These are phyloP conservation scores for Antitype chi DNA, from an alignment of 2,888 invertebrate genomes.

Conservation along the genomic window DNA sequence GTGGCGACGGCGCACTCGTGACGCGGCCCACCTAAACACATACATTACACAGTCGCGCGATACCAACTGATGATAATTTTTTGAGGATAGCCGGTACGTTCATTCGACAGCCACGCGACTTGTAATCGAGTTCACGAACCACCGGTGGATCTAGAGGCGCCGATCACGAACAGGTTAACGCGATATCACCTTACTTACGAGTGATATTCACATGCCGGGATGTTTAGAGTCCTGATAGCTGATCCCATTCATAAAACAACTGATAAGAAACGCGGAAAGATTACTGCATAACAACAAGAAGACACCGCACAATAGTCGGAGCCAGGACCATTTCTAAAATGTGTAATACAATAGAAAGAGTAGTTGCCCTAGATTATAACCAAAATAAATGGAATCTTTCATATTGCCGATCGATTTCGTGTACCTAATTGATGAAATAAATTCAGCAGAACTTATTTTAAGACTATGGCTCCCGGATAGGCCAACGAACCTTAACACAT, in stretches of 20 bases:
- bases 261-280: slow-evolving; percentile 37
- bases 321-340: not conserved
- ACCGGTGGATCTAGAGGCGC: slow-evolving; percentile 70
- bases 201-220: slow-evolving; percentile 76
- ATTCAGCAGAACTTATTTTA: slow-evolving; percentile 57
- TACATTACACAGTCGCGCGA: slow-evolving; percentile 79
- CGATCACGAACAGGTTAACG: slow-evolving; percentile 80
- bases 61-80: slow-evolving; percentile 81
- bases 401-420: slow-evolving; percentile 9
- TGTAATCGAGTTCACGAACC: slow-evolving; percentile 80
- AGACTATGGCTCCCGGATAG: slow-evolving; percentile 45
- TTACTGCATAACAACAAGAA: slow-evolving; percentile 29
- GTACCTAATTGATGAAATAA: slow-evolving; percentile 39
- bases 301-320: not conserved
- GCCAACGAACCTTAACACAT: slow-evolving; percentile 54
- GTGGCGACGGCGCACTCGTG: slow-evolving; percentile 86
- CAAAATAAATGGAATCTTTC: not conserved
- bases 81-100: slow-evolving; percentile 82
- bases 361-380: not conserved
- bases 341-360: not conserved
- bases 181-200: slow-evolving; percentile 73
- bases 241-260: slow-evolving; percentile 68
- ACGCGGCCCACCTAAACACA: slow-evolving; percentile 83
- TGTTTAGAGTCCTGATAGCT: slow-evolving; percentile 63
- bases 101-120: slow-evolving; percentile 84